Evolutionary conservation across 2,888 invertebrate species (phyloP), one percentile per base, ranked within the genome.

Genomic region (Scaptomyza caliginosa): DNA sequence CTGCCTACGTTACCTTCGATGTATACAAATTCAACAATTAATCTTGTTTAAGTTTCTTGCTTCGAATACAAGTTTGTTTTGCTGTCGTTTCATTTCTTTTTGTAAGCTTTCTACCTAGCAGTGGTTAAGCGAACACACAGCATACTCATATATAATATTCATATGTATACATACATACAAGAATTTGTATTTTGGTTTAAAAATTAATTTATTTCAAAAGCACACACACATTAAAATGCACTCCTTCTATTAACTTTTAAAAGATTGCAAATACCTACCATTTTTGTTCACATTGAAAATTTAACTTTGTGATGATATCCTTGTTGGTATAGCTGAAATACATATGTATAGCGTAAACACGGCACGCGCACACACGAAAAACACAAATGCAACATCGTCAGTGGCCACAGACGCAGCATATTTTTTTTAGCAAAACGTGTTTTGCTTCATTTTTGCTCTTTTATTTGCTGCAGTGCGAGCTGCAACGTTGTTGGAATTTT

Each of bases 401-500:
- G 65, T 45, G 54, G 69, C 77, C 52, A 72, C 79, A 77, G 69
- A 71, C 75, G 84, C 77, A 84, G 66, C 79, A 82, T 87, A 70
- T 82, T 74, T 81, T 71, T 55, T 73, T 83, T 56, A 86, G 69
- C 84, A 82, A 83, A 83, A 83, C 82, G 79, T 83, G 82, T 83
- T 83, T 83, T 83, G 83, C 82, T 75, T 83, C 88, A 82, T 87
- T 83, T 87, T 70, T 71, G 67, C 72, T 74, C 74, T 77, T 81
- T 68, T 83, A 67, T 74, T 64, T 66, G 67, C 57, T 54, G 80
- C 69, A 64, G 65, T 63, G 62, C 64, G 49, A 60, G 63, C 66
- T 67, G 72, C 79, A 87, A 78, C 86, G 88, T 85, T 82, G 86
- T 70, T 82, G 82, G 82, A 82, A 87, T 82, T 82, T 82, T 87